Evolutionary conservation across 2,113 vertebrate genomes (phyloP).

Genomic region (Indri indri): DNA sequence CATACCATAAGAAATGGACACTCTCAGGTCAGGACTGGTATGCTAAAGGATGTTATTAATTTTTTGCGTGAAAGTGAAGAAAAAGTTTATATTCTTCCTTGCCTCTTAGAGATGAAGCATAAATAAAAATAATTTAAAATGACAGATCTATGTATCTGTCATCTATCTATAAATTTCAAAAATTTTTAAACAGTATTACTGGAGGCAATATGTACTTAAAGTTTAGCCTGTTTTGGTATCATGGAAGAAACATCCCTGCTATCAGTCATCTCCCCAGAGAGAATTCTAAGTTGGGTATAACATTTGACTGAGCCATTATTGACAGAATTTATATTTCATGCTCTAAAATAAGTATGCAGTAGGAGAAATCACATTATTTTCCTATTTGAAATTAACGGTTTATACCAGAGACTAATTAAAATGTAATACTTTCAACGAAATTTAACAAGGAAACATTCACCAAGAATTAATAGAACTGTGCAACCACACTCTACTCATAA

Average conservation of each 20-base stretch:
- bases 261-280: neutral
- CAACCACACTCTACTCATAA: neutral
- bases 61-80: neutral
- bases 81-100: neutral
- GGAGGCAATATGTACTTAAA: neutral
- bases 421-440: slow-evolving; percentile 44
- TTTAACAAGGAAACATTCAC: slow-evolving; percentile 13
- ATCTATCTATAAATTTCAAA: neutral
- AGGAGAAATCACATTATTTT: slow-evolving; percentile 30
- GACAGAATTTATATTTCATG: neutral
- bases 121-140: slow-evolving; percentile 16
- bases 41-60: neutral
- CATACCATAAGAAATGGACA: neutral
- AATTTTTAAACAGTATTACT: neutral
- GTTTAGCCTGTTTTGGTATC: neutral
- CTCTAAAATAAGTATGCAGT: neutral
- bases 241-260: neutral
- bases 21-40: neutral
- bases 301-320: slow-evolving; percentile 10
- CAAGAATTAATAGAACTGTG: neutral
- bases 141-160: neutral
- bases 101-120: slow-evolving; percentile 15
- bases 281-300: neutral
- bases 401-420: slow-evolving; percentile 47
- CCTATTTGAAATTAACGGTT: slow-evolving; percentile 50